Percentiles rank a stretch among this genome's conserved stretches.
phyloP scores from a whole-genome alignment of 2,113 vertebrate species.

The Misgurnus anguillicaudatus region DNA sequence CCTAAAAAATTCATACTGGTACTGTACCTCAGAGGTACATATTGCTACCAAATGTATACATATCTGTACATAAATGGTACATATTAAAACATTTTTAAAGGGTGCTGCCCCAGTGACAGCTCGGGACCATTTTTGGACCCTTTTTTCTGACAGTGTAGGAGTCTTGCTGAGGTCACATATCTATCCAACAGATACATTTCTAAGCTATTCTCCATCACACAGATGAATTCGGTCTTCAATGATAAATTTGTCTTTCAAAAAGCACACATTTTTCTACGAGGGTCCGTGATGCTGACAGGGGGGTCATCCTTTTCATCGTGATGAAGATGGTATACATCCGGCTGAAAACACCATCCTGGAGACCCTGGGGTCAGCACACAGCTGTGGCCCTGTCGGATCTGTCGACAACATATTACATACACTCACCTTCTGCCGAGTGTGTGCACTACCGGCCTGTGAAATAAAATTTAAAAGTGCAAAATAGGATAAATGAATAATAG shows the following conservation, averaged over 20 bases:
- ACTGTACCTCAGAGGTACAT: too few species aligned
- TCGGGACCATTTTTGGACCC: too few species aligned
- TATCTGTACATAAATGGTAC: too few species aligned
- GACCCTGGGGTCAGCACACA: conserved; percentile 37
- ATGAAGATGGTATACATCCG: conserved; percentile 30
- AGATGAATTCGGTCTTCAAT: not conserved
- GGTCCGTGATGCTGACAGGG: not conserved
- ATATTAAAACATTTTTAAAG: too few species aligned
- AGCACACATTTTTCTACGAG: conserved; percentile 13
- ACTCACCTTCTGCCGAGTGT: conserved; percentile 48
- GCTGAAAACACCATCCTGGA: conserved; percentile 43
- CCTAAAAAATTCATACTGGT: too few species aligned
- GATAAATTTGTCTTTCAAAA: conserved; percentile 37
- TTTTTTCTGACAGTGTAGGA: too few species aligned
- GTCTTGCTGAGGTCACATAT: not conserved
- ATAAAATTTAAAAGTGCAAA: not conserved
- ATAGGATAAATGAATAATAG: not conserved
- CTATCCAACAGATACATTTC: not conserved
- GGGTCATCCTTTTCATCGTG: conserved; percentile 38
- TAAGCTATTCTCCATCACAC: not conserved
- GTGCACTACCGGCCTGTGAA: conserved; percentile 16
- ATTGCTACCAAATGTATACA: too few species aligned
- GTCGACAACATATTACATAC: conserved; percentile 44
- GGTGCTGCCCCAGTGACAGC: too few species aligned
- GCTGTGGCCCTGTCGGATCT: conserved; percentile 40